A percentile compares a stretch with the other conserved stretches of the same genome.
Conservation (phyloP, 1,140 invertebrate species). For the Trichonephila inaurata region DNA sequence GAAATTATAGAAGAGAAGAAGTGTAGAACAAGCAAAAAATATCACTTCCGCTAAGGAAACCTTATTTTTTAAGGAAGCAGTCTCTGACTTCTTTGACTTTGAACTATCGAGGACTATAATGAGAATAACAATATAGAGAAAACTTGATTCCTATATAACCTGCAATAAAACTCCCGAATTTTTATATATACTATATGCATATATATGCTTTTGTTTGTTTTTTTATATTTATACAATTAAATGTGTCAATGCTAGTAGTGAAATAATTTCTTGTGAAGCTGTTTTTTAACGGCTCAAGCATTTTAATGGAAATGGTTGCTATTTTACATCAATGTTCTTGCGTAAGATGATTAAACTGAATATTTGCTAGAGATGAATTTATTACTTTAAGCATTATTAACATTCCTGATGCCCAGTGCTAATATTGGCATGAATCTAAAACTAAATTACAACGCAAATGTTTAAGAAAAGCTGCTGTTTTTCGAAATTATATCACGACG, state of each 20-base stretch:
- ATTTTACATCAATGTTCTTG: constrained; percentile 11
- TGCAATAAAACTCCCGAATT: constrained; percentile 75
- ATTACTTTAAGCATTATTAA: constrained; percentile 49
- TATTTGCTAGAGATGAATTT: constrained; percentile 41
- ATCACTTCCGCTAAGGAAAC: constrained; percentile 13
- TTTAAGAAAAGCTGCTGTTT: constrained; percentile 44
- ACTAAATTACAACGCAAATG: constrained; percentile 17
- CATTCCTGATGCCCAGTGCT: not conserved
- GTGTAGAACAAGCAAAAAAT: constrained; percentile 12
- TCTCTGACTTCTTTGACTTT: constrained; percentile 37
- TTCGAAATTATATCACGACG: constrained; percentile 26
- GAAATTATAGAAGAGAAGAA: constrained; percentile 28
- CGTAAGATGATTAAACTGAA: not conserved
- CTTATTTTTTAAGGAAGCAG: constrained; percentile 30
- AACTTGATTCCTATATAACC: constrained; percentile 75
- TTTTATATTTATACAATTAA: constrained; percentile 72
- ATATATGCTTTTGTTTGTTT: constrained; percentile 36
- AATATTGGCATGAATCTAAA: not conserved
- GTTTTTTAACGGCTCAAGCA: constrained; percentile 30
- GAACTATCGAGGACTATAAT: constrained; percentile 29
- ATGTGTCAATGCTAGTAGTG: constrained; percentile 56
- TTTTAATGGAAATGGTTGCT: constrained; percentile 71
- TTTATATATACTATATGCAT: constrained; percentile 70
- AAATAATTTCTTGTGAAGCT: constrained; percentile 59
- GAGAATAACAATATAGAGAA: constrained; percentile 60